Percentiles rank a stretch among this genome's conserved stretches.
Evolutionary conservation across 2,888 invertebrate genomes (phyloP).

Genomic region (Meta bourneti): DNA sequence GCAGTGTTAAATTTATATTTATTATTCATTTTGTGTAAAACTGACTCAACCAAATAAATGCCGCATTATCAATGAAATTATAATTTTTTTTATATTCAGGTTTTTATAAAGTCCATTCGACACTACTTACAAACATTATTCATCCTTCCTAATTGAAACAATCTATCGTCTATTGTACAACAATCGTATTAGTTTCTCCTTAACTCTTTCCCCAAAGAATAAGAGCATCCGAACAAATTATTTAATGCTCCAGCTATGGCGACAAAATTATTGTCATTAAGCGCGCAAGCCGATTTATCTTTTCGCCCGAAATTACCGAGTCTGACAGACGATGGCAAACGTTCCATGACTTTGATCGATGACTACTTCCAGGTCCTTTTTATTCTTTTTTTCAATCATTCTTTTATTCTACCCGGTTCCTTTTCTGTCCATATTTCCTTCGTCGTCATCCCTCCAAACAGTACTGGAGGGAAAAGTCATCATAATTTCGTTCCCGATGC

Average conservation of each 20-base stretch:
- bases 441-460: neutral
- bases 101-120: neutral
- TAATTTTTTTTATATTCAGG: neutral
- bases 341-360: slow-evolving; percentile 60
- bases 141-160: neutral
- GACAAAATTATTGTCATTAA: slow-evolving; percentile 71
- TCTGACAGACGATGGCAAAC: slow-evolving; percentile 64
- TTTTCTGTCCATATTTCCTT: neutral
- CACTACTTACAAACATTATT: neutral
- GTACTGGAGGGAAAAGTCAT: slow-evolving; percentile 20
- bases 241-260: slow-evolving; percentile 51
- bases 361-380: slow-evolving; percentile 20
- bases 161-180: neutral
- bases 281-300: slow-evolving; percentile 49
- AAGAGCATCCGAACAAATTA: slow-evolving; percentile 36
- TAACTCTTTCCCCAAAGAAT: neutral
- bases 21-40: too few species aligned
- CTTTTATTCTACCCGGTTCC: neutral
- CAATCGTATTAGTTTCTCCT: neutral
- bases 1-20: too few species aligned
- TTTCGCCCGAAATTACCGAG: slow-evolving; percentile 52
- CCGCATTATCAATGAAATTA: neutral
- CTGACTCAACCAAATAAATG: neutral
- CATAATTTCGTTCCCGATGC: slow-evolving; percentile 30
- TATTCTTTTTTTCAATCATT: neutral